Percentiles rank a stretch among this genome's conserved stretches.
Evolutionary conservation across 2,888 invertebrate genomes (phyloP).

Genomic region (Pandemis heparana): DNA sequence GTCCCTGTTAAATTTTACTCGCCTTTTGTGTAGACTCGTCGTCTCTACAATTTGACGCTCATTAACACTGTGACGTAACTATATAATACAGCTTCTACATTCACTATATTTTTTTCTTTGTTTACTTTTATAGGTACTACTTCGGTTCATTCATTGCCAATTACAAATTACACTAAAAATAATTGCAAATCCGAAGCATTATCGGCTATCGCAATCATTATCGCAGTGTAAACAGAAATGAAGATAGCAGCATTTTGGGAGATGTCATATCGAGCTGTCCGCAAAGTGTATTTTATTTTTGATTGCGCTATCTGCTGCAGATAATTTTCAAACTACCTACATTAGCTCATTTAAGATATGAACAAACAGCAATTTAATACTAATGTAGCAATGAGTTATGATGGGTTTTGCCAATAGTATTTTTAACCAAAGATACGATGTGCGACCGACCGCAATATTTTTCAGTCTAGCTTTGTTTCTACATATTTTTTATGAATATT

Average conservation of each 20-base stretch:
- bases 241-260: constrained; percentile 69
- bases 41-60: too few species aligned
- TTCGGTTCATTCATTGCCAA: constrained; percentile 5
- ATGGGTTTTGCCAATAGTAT: constrained; percentile 12
- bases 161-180: constrained; percentile 61
- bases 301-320: constrained; percentile 67
- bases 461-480: too few species aligned
- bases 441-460: not conserved
- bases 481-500: too few species aligned
- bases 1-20: too few species aligned
- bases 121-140: not conserved
- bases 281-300: constrained; percentile 70
- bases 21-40: too few species aligned
- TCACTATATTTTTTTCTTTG: not conserved
- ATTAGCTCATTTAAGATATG: constrained; percentile 48
- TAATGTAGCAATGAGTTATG: constrained; percentile 20
- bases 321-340: constrained; percentile 55
- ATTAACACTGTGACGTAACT: too few species aligned
- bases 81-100: too few species aligned
- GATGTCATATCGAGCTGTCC: constrained; percentile 69
- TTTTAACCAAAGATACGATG: not conserved
- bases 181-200: constrained; percentile 66
- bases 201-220: constrained; percentile 66
- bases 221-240: constrained; percentile 68
- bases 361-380: constrained; percentile 42